Conservation (phyloP, 2,797 vertebrate species). For the Pseudomugil gertrudae region DNA sequence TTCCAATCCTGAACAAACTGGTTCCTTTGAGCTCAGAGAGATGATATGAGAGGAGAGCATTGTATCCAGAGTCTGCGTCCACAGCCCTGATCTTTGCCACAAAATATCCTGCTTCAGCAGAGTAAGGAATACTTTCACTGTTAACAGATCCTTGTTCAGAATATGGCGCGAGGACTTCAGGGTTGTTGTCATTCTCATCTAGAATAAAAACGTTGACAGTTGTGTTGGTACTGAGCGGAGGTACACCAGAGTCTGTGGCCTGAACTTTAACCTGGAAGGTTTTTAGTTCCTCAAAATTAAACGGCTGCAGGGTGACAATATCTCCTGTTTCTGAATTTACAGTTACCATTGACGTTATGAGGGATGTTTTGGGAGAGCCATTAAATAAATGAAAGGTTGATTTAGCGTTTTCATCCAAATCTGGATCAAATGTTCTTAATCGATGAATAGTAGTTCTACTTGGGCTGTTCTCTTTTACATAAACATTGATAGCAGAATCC, state of each 20-base stretch:
- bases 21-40: neutral
- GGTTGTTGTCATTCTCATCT: constrained; percentile 28
- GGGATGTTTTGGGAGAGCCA: constrained; percentile 72
- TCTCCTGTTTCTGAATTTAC: constrained; percentile 78
- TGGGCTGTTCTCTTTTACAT: constrained; percentile 74
- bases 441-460: constrained; percentile 51
- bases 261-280: constrained; percentile 64
- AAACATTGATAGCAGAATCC: constrained; percentile 52
- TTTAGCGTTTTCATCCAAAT: constrained; percentile 80
- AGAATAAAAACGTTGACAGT: constrained; percentile 29
- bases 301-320: constrained; percentile 63
- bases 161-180: neutral
- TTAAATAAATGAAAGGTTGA: constrained; percentile 83
- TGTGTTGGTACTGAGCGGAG: constrained; percentile 64
- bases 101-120: constrained; percentile 47
- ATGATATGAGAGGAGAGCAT: constrained; percentile 36
- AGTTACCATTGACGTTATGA: constrained; percentile 79
- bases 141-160: constrained; percentile 7
- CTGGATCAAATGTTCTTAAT: constrained; percentile 61
- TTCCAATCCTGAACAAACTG: neutral
- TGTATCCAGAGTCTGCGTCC: constrained; percentile 55
- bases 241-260: constrained; percentile 70
- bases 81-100: constrained; percentile 41
- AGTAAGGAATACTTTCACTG: constrained; percentile 16
- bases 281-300: constrained; percentile 73